Conservation (phyloP, 2,888 invertebrate genomes). For the Oligia strigilis region DNA sequence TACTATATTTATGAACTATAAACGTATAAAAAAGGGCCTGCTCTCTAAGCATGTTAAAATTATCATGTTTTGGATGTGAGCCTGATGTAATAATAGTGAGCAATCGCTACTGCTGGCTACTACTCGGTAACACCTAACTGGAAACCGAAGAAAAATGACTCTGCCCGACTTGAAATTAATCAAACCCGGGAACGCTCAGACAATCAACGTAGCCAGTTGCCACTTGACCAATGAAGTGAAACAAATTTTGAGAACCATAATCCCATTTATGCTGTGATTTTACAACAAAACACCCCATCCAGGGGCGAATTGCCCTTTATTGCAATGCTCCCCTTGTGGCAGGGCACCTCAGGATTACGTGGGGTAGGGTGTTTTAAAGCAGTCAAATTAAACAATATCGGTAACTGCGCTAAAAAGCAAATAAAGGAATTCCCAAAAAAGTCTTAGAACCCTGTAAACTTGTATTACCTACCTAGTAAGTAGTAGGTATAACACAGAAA, state of each 20-base stretch:
- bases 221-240: background rate
- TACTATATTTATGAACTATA: slow-evolving; percentile 14
- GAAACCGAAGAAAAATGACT: background rate
- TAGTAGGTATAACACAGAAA: slow-evolving; percentile 2
- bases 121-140: background rate
- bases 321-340: slow-evolving; percentile 24
- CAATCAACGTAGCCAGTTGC: background rate
- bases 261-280: slow-evolving; percentile 16
- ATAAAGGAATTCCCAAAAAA: background rate
- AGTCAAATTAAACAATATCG: background rate
- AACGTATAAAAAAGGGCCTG: background rate
- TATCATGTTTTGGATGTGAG: background rate
- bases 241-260: slow-evolving; percentile 4
- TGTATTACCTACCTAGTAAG: background rate
- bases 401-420: no score
- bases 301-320: slow-evolving; percentile 4
- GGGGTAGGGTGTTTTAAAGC: background rate
- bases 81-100: slow-evolving; percentile 15
- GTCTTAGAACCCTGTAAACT: no score
- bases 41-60: background rate
- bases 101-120: slow-evolving; percentile 9
- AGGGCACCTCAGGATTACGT: background rate
- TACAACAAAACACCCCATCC: slow-evolving; percentile 28
- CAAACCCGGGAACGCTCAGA: background rate
- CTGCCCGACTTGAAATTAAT: background rate